Base-by-base conservation (phyloP, 2,113 vertebrate species). In the Perognathus longimembris region DNA sequence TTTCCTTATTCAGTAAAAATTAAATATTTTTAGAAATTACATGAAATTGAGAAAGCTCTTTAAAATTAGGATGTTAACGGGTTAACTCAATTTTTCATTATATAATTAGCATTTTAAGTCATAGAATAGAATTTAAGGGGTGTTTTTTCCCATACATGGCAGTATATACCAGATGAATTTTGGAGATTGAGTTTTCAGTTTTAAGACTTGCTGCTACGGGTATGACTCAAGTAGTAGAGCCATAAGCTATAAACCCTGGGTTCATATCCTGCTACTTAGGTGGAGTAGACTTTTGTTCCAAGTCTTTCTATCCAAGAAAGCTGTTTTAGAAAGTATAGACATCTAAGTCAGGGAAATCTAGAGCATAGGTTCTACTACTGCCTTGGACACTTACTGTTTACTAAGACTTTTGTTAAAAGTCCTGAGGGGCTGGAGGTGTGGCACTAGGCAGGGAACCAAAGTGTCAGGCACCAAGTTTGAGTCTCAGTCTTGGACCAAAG, bases 31-130 rank as follows among this genome's bases (percentile, higher is more conserved):
- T 91, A 32, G 22, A 76, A 61, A 54, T 87, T 63, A 50, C 8
- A 30, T 69, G 78, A 85, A 81, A 24, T 73, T 81, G 63, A 70
- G 67, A 85, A 76, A 4, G 0, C 28, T 89, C 1, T 74, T 79
- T 80, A 90, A 90, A 90, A 79, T 77, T 84, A 75, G 36, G 28
- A 2, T 77, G 66, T 78, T 93, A n/a, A 89, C 32, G 83, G 70
- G 4, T 64, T 79, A 76, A 85, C 50, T 81, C 85, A 63, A 63
- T 28, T 57, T 83, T 85, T 79, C n/a, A 11, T 88, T 77, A 12
- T 34, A 12, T 28, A 75, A 70, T 73, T n/a, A 21, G 32, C 6
- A 69, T 5, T 40, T 54, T 64, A 77, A 2, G 28, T 59, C 20
- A 50, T 75, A 40, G 84, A 88, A 61, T 94, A 24, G 70, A 38